Percentiles rank a stretch among this genome's conserved stretches.
Conservation (phyloP, 53 echinoderm and acorn worm genomes). For the Astropecten irregularis region DNA sequence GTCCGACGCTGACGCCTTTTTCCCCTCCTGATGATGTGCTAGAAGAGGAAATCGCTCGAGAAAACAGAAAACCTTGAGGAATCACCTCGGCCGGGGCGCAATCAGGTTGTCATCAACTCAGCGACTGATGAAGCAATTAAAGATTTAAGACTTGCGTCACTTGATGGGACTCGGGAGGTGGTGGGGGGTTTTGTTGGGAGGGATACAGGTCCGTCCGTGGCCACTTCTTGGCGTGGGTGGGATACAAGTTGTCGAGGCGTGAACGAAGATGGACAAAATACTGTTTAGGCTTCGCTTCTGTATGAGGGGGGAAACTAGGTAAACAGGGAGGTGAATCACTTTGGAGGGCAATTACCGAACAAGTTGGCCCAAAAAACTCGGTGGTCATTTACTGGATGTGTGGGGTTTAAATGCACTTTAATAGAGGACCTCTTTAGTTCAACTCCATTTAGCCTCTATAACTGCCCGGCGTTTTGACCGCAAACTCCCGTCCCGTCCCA, state of each 20-base stretch:
- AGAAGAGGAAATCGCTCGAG: no score
- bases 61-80: background rate
- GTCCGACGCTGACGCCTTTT: no score
- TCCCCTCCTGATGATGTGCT: no score
- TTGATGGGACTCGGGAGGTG: background rate
- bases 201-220: background rate
- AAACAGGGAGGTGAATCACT: no score
- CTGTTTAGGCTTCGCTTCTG: background rate
- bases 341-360: constrained; percentile 9
- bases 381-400: constrained; percentile 14
- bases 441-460: constrained; percentile 1
- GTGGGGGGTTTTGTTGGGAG: background rate
- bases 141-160: constrained; percentile 36
- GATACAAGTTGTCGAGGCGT: constrained; percentile 34
- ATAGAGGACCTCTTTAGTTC: background rate
- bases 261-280: background rate
- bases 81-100: background rate
- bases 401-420: constrained; percentile 7
- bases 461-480: background rate
- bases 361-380: background rate
- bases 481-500: background rate
- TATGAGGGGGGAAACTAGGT: background rate
- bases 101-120: background rate
- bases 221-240: no score
- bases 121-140: constrained; percentile 38